These are phyloP conservation scores for Melanerpes formicivorus DNA, from an alignment of 2,113 vertebrate species.

Conservation along the genomic window DNA sequence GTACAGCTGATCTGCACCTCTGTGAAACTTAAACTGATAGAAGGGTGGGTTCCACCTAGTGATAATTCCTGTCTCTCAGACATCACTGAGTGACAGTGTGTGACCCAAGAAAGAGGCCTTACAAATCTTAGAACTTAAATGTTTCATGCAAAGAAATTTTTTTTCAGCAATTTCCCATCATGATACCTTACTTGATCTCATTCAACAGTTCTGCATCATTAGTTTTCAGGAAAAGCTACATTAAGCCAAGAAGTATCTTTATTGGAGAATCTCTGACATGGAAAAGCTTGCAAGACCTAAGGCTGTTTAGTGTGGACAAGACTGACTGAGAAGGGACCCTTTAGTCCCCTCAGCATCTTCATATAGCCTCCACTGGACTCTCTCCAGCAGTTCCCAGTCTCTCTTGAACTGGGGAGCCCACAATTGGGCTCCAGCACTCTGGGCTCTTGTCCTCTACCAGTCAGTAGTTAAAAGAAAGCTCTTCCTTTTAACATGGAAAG, in stretches of 20 bases:
- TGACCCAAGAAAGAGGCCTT: not conserved
- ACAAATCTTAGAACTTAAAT: accelerated
- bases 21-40: not conserved
- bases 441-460: no score
- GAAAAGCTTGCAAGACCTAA: no score
- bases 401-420: no score
- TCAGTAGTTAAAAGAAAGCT: no score
- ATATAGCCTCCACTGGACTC: no score
- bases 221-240: not conserved
- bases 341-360: no score
- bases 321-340: no score
- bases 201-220: not conserved
- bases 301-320: no score
- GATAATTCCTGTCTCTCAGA: not conserved
- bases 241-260: not conserved
- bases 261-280: no score
- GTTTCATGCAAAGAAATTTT: not conserved
- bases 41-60: not conserved
- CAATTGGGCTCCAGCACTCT: no score
- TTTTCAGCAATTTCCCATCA: not conserved
- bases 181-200: not conserved
- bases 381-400: no score
- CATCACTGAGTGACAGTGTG: accelerated
- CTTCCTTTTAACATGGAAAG: no score
- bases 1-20: not conserved